Conservation (phyloP, 2,113 vertebrate genomes). For the Paradoxurus hermaphroditus region DNA sequence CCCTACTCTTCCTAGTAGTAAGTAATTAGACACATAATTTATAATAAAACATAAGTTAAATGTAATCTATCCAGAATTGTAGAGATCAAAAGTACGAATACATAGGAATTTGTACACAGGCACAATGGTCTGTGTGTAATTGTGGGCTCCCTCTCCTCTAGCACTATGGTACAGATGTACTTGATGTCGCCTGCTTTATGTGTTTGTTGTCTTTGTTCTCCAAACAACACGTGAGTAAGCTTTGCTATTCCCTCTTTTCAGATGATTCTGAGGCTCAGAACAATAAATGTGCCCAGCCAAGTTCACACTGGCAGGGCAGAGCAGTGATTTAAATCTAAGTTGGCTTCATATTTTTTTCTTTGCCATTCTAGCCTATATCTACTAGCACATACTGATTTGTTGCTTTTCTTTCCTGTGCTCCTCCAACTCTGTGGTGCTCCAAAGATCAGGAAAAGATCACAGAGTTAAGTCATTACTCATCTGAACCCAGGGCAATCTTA, state of each 20-base stretch:
- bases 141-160: neutral
- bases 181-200: neutral
- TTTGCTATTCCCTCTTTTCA: neutral
- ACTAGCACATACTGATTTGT: neutral
- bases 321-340: neutral
- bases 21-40: neutral
- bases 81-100: neutral
- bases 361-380: neutral
- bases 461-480: neutral
- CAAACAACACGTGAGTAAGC: neutral
- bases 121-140: neutral
- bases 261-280: neutral
- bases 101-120: neutral
- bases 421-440: neutral
- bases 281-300: neutral
- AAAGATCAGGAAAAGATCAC: neutral
- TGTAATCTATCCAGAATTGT: neutral
- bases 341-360: neutral
- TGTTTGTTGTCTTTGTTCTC: neutral
- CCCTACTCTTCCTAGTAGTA: neutral
- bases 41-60: neutral
- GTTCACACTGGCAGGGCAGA: neutral
- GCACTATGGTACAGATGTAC: neutral
- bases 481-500: neutral
- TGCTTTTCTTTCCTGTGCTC: neutral